phyloP scores from a whole-genome alignment of 2,888 invertebrate genomes.

The Rhagium mordax region DNA sequence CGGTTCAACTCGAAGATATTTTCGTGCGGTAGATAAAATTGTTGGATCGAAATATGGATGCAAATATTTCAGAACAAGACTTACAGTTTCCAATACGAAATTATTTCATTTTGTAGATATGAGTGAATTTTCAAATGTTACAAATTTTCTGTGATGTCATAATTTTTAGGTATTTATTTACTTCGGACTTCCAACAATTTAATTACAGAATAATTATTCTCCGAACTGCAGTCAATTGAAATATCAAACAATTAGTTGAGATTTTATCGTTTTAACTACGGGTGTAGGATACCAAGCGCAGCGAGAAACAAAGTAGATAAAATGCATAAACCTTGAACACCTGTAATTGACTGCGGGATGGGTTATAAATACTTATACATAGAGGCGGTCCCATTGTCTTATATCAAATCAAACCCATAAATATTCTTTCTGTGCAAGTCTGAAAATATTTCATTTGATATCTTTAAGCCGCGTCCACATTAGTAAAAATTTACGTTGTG shows the following conservation, averaged over 20 bases:
- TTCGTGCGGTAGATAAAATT: too few species aligned
- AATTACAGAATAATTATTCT: neutral
- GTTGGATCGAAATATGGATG: too few species aligned
- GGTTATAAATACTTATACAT: conserved; percentile 52
- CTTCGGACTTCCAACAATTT: too few species aligned
- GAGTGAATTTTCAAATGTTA: too few species aligned
- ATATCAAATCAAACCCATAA: conserved; percentile 58
- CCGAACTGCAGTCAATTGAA: conserved; percentile 48
- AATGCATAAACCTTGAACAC: conserved; percentile 49
- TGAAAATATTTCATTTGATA: conserved; percentile 56
- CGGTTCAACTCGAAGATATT: neutral
- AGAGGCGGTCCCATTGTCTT: conserved; percentile 56
- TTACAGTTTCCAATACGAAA: too few species aligned
- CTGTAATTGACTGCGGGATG: conserved; percentile 53
- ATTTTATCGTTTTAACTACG: conserved; percentile 54
- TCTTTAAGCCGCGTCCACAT: conserved; percentile 42
- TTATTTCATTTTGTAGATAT: too few species aligned
- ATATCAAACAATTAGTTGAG: conserved; percentile 52
- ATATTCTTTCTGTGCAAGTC: conserved; percentile 53
- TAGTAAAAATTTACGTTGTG: too few species aligned
- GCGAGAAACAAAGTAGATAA: conserved; percentile 39
- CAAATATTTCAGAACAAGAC: too few species aligned
- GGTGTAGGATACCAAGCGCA: conserved; percentile 50
- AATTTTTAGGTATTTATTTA: too few species aligned
- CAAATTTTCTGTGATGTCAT: too few species aligned